Evolutionary conservation across 2,113 vertebrate species (phyloP).

Genomic region (Acrocephalus kingi): DNA sequence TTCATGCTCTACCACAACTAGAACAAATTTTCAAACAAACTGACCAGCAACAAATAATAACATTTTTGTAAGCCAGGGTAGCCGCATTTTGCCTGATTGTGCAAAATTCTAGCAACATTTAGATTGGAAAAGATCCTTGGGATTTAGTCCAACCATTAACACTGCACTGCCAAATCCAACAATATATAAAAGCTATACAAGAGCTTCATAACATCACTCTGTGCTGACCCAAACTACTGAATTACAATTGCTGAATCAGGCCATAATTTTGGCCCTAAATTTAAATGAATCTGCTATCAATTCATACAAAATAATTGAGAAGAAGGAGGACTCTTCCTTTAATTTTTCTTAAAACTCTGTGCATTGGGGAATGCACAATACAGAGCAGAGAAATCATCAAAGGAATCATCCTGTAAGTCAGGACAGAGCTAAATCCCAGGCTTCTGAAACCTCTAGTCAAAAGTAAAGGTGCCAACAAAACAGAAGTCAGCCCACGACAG

Average conservation of each 20-base stretch:
- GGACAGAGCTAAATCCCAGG: neutral
- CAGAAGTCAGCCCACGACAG: neutral
- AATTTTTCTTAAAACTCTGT: neutral
- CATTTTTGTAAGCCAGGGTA: neutral
- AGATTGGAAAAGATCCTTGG: neutral
- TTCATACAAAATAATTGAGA: neutral
- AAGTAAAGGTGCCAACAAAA: neutral
- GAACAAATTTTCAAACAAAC: neutral
- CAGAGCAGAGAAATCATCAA: neutral
- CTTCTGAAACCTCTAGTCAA: neutral
- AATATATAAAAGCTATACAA: neutral
- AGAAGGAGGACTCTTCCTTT: neutral
- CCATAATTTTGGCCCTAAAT: neutral
- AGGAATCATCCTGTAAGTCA: neutral
- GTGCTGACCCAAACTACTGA: neutral
- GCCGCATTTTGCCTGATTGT: neutral
- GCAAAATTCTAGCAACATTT: neutral
- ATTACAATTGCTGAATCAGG: neutral
- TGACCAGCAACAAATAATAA: neutral
- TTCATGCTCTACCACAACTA: neutral
- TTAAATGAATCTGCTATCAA: neutral
- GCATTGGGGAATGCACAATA: neutral
- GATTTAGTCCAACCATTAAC: neutral
- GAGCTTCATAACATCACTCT: neutral
- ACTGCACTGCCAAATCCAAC: neutral